Evolutionary conservation across 1,140 invertebrate genomes (phyloP).

Genomic region (Condylostylus longicornis): DNA sequence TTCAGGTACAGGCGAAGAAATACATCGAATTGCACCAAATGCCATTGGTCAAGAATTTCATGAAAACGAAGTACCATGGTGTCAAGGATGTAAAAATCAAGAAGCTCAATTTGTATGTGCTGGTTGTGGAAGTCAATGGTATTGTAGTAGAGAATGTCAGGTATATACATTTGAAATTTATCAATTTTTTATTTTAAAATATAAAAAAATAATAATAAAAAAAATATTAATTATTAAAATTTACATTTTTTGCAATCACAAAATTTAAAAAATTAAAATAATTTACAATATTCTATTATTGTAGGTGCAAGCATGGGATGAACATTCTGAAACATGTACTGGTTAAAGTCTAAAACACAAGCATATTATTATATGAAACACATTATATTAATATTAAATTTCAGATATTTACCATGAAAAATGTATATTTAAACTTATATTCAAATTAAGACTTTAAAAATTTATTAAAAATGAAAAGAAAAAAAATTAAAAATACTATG

Average conservation of each 20-base stretch:
- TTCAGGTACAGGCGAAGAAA: slow-evolving; percentile 13
- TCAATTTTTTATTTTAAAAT: slow-evolving; percentile 1
- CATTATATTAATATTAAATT: too few relatives aligned
- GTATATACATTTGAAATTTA: slow-evolving; percentile 34
- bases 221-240: background rate
- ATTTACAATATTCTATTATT: slow-evolving; percentile 21
- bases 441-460: too few relatives aligned
- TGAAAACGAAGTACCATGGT: slow-evolving; percentile 44
- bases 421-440: too few relatives aligned
- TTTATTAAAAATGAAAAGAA: too few relatives aligned
- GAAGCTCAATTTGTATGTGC: slow-evolving; percentile 72
- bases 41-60: slow-evolving; percentile 22
- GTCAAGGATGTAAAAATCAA: slow-evolving; percentile 63
- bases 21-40: slow-evolving; percentile 10
- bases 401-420: too few relatives aligned
- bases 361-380: too few relatives aligned
- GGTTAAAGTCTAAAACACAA: too few relatives aligned
- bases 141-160: slow-evolving; percentile 77
- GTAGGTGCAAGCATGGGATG: slow-evolving; percentile 66
- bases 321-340: slow-evolving; percentile 67
- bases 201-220: too few relatives aligned
- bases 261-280: slow-evolving; percentile 1
- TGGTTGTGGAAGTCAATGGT: slow-evolving; percentile 78
- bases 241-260: background rate
- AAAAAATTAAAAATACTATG: too few relatives aligned